Base-by-base conservation (phyloP, 2,888 invertebrate genomes). In the Frankliniella fusca region DNA sequence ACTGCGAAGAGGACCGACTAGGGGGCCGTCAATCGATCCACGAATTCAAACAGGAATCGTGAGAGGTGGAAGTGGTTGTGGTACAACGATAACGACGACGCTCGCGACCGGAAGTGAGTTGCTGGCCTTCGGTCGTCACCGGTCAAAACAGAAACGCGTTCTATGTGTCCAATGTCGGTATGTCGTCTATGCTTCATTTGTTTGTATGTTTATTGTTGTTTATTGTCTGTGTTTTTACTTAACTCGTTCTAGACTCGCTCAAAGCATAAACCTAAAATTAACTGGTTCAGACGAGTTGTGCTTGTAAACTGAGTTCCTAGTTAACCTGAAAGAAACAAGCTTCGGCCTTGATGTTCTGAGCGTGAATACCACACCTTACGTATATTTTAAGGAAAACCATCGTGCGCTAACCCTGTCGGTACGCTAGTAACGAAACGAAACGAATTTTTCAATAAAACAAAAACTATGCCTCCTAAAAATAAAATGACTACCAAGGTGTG, bases 401-500 rank as follows among this genome's bases (percentile, higher is more conserved):
- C 5, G 38, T 38, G 38, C 5, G 38, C 38, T 38, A 38, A 38
- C 38, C 38, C 5, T 38, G 38, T 38, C 38, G 38, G 2, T 38
- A 38, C 38, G 38, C 38, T 3, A 38, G 38, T 38, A 38, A 38
- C 38, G 38, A 38, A 38, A 38, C 54, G 15, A 20, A 11, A 5
- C 54, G 15, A 20, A 11, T 0, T 38, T 38, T 3, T 38, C 38
- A 3, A 38, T 38, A 38, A 61, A 7, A 61, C 7, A 15, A 61
- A n/a, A 61, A 61, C 12, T 27, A 76, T 76, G 70, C 70, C 70
- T 23, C 70, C 70, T 9, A 76, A 76, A 27, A 76, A 23, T 27
- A 76, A 76, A 23, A 76, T 76, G 70, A 23, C 70, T 0, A 76
- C 70, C 23, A 76, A 76, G 27, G 27, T 76, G 70, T 76, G 70